Evolutionary conservation across 2,888 invertebrate genomes (phyloP).

Genomic region (Petrolisthes manimaculis): DNA sequence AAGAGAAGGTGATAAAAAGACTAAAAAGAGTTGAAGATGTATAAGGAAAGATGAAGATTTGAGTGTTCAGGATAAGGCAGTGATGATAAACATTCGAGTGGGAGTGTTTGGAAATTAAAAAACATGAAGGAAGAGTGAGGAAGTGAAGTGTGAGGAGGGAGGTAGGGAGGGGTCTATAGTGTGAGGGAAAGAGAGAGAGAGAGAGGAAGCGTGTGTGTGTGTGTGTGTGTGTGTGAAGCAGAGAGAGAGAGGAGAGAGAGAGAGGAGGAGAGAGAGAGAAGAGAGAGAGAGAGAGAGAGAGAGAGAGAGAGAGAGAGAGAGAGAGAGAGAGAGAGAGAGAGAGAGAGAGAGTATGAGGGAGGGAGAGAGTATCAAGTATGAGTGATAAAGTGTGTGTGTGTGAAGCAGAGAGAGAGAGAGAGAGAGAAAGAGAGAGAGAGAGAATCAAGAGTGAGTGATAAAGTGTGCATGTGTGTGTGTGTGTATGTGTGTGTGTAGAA

Average conservation of each 20-base stretch:
- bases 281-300: not conserved
- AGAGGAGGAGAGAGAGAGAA: not conserved
- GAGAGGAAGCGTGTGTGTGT: no score
- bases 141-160: not conserved
- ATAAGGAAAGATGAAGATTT: not conserved
- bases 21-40: not conserved
- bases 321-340: not conserved
- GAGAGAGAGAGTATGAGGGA: not conserved
- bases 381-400: no score
- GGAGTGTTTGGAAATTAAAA: not conserved
- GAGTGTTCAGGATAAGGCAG: not conserved
- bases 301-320: not conserved
- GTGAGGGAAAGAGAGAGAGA: not conserved
- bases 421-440: not conserved
- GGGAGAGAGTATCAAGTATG: not conserved
- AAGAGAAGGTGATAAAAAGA: not conserved
- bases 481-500: no score
- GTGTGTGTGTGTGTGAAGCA: no score
- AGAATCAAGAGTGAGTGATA: no score
- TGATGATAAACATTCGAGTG: not conserved
- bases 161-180: no score
- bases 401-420: not conserved
- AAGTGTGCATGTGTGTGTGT: no score
- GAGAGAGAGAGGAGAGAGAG: not conserved
- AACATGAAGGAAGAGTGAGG: not conserved